Percentiles rank a stretch among this genome's conserved stretches.
Evolutionary conservation across 2,888 invertebrate species (phyloP).

Genomic region (Cheiracanthium punctorium): DNA sequence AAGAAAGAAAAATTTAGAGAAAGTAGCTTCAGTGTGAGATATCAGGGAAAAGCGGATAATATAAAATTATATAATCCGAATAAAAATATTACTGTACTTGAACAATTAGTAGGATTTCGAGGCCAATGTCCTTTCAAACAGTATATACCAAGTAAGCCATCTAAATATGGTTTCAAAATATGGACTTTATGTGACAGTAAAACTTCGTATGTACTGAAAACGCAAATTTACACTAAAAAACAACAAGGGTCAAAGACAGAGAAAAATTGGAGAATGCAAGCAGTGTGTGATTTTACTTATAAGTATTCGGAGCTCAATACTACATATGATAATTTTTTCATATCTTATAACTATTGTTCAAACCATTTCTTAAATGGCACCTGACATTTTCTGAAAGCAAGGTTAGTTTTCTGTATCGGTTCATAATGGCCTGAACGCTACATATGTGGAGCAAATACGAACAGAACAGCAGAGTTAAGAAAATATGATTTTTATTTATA

Average conservation of each 20-base stretch:
- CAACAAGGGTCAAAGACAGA: background rate
- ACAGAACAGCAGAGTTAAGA: slow-evolving; percentile 16
- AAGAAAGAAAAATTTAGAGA: background rate
- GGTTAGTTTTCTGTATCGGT: slow-evolving; percentile 5
- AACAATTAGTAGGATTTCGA: slow-evolving; percentile 18
- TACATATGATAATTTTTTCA: background rate
- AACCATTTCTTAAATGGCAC: slow-evolving; percentile 13
- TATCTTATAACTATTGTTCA: slow-evolving; percentile 2
- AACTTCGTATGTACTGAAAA: background rate
- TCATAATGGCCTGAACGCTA: slow-evolving; percentile 8
- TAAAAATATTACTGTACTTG: slow-evolving; percentile 8
- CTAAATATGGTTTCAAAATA: background rate
- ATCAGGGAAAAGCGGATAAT: background rate
- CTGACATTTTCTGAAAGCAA: slow-evolving; percentile 8
- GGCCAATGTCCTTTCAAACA: slow-evolving; percentile 15
- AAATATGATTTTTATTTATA: no score
- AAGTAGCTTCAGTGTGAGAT: background rate
- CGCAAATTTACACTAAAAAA: background rate
- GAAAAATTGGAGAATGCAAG: slow-evolving; percentile 10
- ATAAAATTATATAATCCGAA: slow-evolving; percentile 11
- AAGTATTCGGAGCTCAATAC: background rate
- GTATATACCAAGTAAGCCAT: slow-evolving; percentile 11
- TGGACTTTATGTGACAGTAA: background rate
- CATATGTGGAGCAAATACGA: slow-evolving; percentile 22
- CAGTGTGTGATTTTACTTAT: slow-evolving; percentile 5